These are phyloP conservation scores for Leptopilina clavipes DNA, from an alignment of 1,140 invertebrate species.

Conservation along the genomic window DNA sequence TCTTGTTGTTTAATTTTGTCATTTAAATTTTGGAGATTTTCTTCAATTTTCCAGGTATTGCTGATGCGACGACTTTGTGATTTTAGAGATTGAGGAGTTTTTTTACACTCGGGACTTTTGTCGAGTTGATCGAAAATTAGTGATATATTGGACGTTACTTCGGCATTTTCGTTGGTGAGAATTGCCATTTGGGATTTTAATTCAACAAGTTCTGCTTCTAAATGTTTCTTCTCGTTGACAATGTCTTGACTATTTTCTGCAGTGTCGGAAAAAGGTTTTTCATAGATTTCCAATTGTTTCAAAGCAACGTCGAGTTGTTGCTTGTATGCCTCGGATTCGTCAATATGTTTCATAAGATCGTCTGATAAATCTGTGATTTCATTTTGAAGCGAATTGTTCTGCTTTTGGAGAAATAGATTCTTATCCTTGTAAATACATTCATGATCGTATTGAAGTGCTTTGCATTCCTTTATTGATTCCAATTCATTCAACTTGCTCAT, in stretches of 20 bases:
- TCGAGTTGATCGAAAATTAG: slow-evolving; percentile 43
- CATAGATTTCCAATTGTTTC: slow-evolving; percentile 9
- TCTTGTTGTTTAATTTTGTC: slow-evolving; percentile 47
- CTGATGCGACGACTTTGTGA: slow-evolving; percentile 26
- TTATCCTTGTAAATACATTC: slow-evolving; percentile 49
- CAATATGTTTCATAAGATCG: slow-evolving; percentile 54
- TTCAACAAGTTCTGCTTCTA: slow-evolving; percentile 40
- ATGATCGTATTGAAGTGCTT: slow-evolving; percentile 48
- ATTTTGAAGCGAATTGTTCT: slow-evolving; percentile 43
- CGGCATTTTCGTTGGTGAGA: slow-evolving; percentile 42
- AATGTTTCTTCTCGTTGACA: slow-evolving; percentile 36
- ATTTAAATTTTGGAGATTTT: slow-evolving; percentile 46
- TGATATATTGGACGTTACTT: slow-evolving; percentile 43
- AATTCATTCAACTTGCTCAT: slow-evolving; percentile 55
- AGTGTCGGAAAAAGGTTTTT: not conserved
- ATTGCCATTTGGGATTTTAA: slow-evolving; percentile 35
- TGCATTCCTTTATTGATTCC: slow-evolving; percentile 49
- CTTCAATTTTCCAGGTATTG: slow-evolving; percentile 17
- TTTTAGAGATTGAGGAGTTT: not conserved
- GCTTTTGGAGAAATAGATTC: slow-evolving; percentile 34
- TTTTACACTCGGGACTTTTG: not conserved
- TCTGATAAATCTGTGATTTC: slow-evolving; percentile 56
- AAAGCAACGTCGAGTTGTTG: slow-evolving; percentile 41
- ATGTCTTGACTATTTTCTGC: not conserved
- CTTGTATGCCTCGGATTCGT: slow-evolving; percentile 51